These are phyloP conservation scores for Cladopsammia gracilis DNA, from an alignment of 64 coral and sea anemone genomes.

Conservation along the genomic window DNA sequence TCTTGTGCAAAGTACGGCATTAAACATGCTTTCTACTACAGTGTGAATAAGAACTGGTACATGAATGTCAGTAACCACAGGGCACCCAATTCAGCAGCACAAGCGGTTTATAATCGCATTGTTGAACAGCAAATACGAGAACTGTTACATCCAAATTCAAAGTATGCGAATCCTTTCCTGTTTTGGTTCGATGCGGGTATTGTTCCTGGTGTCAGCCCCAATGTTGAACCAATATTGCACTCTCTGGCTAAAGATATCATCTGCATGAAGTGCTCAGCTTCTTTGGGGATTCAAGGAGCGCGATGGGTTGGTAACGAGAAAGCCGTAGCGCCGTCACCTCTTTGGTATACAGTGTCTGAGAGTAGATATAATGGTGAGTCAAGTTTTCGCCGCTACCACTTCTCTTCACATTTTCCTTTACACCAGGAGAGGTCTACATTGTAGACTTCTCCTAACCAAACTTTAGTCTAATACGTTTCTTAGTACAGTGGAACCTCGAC, in stretches of 20 bases:
- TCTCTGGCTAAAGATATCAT: neutral
- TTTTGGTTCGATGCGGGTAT: conserved; percentile 28
- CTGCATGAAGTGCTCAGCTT: conserved; percentile 22
- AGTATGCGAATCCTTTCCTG: conserved; percentile 16
- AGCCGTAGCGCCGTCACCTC: neutral
- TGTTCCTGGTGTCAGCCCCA: neutral
- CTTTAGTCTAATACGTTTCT: no score
- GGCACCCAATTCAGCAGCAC: neutral
- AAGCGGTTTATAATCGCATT: conserved; percentile 7
- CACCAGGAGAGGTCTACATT: neutral
- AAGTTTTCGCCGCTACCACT: no score
- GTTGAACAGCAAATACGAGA: conserved; percentile 35
- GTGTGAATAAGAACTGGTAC: conserved; percentile 50
- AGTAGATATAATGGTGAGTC: conserved; percentile 8
- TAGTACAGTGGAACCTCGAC: no score
- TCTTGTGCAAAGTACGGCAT: conserved; percentile 34
- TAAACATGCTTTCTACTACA: conserved; percentile 51
- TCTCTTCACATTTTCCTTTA: no score
- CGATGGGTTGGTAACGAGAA: conserved; percentile 12
- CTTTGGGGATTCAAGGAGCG: neutral
- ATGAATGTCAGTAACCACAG: conserved; percentile 10
- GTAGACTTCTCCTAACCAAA: no score
- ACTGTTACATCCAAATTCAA: conserved; percentile 18
- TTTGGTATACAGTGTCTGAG: conserved; percentile 31
- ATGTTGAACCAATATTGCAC: conserved; percentile 13